phyloP scores from a whole-genome alignment of 2,113 vertebrate species.

The Sinocyclocheilus anophthalmus region DNA sequence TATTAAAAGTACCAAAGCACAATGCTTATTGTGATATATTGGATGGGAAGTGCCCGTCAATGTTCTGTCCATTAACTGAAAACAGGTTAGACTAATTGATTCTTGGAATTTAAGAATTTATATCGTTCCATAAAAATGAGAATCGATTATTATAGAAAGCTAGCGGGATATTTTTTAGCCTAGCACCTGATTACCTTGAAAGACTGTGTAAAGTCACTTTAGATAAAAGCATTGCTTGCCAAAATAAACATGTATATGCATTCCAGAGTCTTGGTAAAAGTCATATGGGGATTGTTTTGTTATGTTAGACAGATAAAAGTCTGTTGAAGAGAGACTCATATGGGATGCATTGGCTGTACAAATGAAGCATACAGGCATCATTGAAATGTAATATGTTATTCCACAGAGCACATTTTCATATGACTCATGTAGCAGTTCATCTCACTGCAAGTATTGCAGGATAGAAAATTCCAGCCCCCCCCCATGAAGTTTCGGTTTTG shows the following conservation, averaged over 20 bases:
- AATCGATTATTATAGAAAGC: too few species aligned
- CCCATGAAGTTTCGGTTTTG: not conserved
- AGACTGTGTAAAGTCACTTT: not conserved
- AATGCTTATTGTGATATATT: too few species aligned
- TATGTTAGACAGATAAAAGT: not conserved
- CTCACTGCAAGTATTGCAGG: not conserved
- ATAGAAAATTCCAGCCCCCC: not conserved
- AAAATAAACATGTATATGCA: not conserved
- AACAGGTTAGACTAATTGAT: too few species aligned
- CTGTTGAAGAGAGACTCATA: not conserved
- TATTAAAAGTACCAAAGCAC: too few species aligned
- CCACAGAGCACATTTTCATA: constrained; percentile 3
- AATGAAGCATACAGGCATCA: constrained; percentile 12
- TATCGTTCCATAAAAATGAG: too few species aligned
- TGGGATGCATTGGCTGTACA: not conserved
- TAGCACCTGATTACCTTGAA: not conserved
- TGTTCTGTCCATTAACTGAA: too few species aligned
- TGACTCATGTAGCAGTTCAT: not conserved
- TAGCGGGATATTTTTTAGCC: too few species aligned
- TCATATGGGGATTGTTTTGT: not conserved
- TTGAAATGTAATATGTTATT: constrained; percentile 15
- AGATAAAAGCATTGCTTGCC: not conserved
- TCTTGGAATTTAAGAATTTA: too few species aligned
- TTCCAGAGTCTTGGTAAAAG: not conserved
- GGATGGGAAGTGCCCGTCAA: too few species aligned